Evolutionary conservation across 2,888 invertebrate genomes (phyloP), one percentile per base, ranked within the genome.

Genomic region (Rambutsinella grinnellia): DNA sequence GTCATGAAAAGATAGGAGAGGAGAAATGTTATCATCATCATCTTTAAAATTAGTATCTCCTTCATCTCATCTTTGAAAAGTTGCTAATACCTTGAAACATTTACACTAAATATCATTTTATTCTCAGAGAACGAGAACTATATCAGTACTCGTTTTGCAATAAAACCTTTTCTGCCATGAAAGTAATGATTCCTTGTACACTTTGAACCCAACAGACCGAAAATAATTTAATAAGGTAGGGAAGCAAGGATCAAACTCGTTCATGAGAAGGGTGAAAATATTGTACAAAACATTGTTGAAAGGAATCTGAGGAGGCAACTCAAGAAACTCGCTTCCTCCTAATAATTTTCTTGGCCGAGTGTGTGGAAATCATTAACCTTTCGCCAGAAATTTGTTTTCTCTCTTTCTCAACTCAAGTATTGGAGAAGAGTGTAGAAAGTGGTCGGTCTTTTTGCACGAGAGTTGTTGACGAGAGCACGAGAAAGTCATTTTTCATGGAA

Each of bases 201-300:
- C 57, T 63, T 54, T 58, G 61, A 54, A 24, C 51, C n/a, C 66
- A 74, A 21, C 72, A 66, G 72, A 74, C 72, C 72, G 72, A 61
- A 74, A 49, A 74, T 66, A 74, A 66, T 61, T 66, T 74, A 65
- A 72, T 60, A 65, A 60, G 53, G 61, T 60, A 72, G 65, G 65
- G 65, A 72, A 36, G 5, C 36, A 8, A 36, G 36, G 65, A 53
- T 60, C 66, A 60, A 74, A 74, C 72, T 54, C 54, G 72, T 66
- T 74, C 51, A 21, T 15, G 15, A 21, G 56, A 56, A 24, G 5
- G 49, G 56, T 49, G 62, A 70, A 63, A n/a, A n/a, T n/a, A n/a
- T n/a, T 58, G 46, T 56, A 72, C 54, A 26, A 53, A 56, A 24
- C n/a, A n/a, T 56, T 72, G 63, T 71, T 27, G 62, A 56, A 57